Evolutionary conservation across 2,888 invertebrate species (phyloP).

Genomic region (Strigamia transsilvanica): DNA sequence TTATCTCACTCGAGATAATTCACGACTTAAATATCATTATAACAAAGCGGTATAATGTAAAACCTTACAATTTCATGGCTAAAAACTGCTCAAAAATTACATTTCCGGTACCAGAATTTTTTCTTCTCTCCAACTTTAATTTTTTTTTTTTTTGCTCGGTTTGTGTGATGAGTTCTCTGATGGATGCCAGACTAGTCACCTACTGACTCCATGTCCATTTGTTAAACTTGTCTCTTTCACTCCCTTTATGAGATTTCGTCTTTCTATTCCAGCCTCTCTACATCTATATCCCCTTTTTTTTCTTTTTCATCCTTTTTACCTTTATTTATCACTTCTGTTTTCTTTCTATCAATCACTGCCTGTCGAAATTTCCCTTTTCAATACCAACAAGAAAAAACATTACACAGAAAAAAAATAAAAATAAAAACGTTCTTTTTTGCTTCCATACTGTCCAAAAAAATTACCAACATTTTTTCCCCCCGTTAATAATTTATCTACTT

Average conservation of each 20-base stretch:
- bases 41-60: neutral
- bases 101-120: neutral
- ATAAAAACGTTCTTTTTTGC: neutral
- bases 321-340: slow-evolving; percentile 31
- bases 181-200: slow-evolving; percentile 46
- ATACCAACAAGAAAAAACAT: slow-evolving; percentile 14
- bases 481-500: slow-evolving; percentile 21
- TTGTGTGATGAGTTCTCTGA: slow-evolving; percentile 16
- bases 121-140: neutral
- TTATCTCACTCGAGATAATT: slow-evolving; percentile 27
- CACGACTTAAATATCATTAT: slow-evolving; percentile 37
- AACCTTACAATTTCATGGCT: neutral
- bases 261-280: slow-evolving; percentile 10
- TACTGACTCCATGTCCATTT: slow-evolving; percentile 46
- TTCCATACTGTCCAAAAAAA: neutral
- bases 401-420: neutral
- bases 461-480: neutral
- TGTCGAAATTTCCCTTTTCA: slow-evolving; percentile 46
- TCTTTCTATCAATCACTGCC: slow-evolving; percentile 46
- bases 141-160: neutral
- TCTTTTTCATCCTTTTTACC: slow-evolving; percentile 23
- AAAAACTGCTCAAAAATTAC: neutral
- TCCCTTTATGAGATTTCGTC: slow-evolving; percentile 40
- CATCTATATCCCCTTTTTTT: neutral
- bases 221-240: slow-evolving; percentile 36